Percentiles rank a stretch among this genome's conserved stretches.
Conservation (phyloP, 2,888 invertebrate genomes). For the Cosmia pyralina region DNA sequence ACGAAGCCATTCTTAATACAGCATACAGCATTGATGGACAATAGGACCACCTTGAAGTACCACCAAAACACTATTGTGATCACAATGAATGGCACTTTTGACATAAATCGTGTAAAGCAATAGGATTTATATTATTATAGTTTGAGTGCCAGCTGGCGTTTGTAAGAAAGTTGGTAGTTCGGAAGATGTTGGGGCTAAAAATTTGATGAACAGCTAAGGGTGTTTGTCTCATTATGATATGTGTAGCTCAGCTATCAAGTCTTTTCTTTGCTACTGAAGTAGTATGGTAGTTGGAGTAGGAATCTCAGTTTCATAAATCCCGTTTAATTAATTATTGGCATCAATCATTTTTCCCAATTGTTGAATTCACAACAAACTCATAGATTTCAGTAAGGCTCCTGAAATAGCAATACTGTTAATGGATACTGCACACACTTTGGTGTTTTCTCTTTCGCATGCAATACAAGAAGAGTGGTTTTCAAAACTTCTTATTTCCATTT, state of each 20-base stretch:
- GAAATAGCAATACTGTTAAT: not conserved
- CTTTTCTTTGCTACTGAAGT: not conserved
- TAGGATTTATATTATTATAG: conserved; percentile 53
- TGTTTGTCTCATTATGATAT: not conserved
- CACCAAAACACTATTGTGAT: conserved; percentile 78
- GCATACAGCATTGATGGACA: conserved; percentile 55
- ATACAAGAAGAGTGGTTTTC: not conserved
- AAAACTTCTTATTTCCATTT: no score
- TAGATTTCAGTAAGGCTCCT: not conserved
- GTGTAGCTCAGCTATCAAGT: no score
- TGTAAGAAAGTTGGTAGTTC: conserved; percentile 13
- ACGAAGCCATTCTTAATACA: conserved; percentile 53
- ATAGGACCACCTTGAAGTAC: conserved; percentile 79
- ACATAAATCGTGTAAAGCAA: conserved; percentile 65
- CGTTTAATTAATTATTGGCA: not conserved
- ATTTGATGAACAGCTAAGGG: not conserved
- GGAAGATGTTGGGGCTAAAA: not conserved
- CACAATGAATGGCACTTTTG: conserved; percentile 59
- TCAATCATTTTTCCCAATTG: not conserved
- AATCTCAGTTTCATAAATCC: not conserved
- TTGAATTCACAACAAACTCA: not conserved
- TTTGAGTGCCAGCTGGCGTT: conserved; percentile 57
- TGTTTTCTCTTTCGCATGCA: not conserved
- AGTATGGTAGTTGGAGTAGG: not conserved
- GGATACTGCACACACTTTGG: not conserved